These are phyloP conservation scores for Nephila pilipes DNA, from an alignment of 1,140 invertebrate species.

Conservation along the genomic window DNA sequence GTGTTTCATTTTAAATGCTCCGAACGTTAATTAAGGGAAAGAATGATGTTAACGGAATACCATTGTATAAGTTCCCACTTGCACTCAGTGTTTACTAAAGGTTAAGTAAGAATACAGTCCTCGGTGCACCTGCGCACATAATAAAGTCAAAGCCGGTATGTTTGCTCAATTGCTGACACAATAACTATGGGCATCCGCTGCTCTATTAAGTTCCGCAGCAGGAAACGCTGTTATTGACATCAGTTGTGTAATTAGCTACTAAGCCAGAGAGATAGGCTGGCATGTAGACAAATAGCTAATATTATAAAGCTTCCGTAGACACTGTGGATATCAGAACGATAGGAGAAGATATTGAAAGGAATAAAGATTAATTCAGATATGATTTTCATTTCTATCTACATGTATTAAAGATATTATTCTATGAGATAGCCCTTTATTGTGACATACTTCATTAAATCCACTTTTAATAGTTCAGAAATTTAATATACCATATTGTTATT, in stretches of 20 bases:
- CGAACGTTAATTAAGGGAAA: neutral
- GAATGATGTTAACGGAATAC: neutral
- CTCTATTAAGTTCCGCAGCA: neutral
- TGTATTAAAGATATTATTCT: too few relatives aligned
- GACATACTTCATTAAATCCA: too few relatives aligned
- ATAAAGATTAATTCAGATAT: too few relatives aligned
- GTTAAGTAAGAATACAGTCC: neutral
- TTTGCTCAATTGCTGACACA: constrained; percentile 2
- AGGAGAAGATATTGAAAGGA: too few relatives aligned
- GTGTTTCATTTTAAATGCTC: neutral
- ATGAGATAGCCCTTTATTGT: too few relatives aligned
- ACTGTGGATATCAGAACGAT: too few relatives aligned
- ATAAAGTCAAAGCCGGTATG: constrained; percentile 21
- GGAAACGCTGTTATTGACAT: constrained; percentile 38
- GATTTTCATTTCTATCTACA: too few relatives aligned
- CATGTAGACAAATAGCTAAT: constrained; percentile 7
- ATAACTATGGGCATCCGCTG: neutral
- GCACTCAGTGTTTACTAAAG: neutral
- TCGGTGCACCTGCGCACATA: neutral
- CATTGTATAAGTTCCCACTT: neutral
- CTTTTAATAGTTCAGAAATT: too few relatives aligned
- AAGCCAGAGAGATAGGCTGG: neutral
- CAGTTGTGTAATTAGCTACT: constrained; percentile 30
- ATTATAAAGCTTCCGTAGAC: neutral
- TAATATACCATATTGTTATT: too few relatives aligned